Evolutionary conservation across 2,888 invertebrate species (phyloP), one percentile per base, ranked within the genome.

Genomic region (Panopea generosa): DNA sequence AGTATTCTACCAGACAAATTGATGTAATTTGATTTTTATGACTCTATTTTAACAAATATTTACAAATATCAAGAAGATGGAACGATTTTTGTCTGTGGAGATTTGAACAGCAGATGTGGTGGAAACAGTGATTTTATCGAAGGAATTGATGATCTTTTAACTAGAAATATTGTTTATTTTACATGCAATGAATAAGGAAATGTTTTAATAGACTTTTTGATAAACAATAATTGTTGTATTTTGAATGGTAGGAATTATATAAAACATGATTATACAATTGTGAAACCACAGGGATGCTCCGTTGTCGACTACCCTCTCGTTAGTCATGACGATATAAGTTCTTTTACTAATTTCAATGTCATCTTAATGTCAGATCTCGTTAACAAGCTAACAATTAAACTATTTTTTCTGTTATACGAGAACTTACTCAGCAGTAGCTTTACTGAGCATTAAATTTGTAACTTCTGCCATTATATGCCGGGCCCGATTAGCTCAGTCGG

Each of bases 101-200:
- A 76, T 45, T 70, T 65, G 27, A 75, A 70, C 45, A 60, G 69
- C 9, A n/a, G 66, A 50, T 24, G 47, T 18, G 70, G 56, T 4
- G 38, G 67, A 45, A 33, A 56, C 16, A 50, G 62, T 6, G 76
- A 76, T 47, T 70, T 27, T 40, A 70, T 76, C 11, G 3, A 22
- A 4, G 76, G 66, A 2, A 52, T 76, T 29, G 76, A 76, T 62
- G 2, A 38, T 40, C 20, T 76, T 24, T 45, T 55, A 7, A 22
- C 38, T 14, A 26, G 66, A 9, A 29, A 61, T 45, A 43, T 70
- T 61, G 24, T 76, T 7, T 70, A 76, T 40, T 70, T 61, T 71
- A 70, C 24, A 4, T 3, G 6, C 3, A 75, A 75, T 29, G 11
- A 1, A 3, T 70, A 70, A 59, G 65, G 69, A 1, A 65, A 75